Evolutionary conservation across 1,140 invertebrate genomes (phyloP), one percentile per base, ranked within the genome.

Genomic region (Micrasema minimum): DNA sequence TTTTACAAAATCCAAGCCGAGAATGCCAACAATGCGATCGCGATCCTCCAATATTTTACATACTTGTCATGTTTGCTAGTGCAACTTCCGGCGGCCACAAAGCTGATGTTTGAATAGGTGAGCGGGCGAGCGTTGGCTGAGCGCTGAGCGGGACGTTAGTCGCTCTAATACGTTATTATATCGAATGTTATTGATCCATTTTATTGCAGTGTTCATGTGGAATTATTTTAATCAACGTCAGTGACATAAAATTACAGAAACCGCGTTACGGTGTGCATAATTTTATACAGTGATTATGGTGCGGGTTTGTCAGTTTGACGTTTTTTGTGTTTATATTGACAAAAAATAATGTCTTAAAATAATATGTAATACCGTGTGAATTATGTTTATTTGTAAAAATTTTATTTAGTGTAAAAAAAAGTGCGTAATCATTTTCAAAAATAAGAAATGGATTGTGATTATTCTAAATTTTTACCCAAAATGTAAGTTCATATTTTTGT

Each of bases 1-100:
- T 87, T 84, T 83, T 79, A 76, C 80, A 81, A 85, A 86, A 86
- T 85, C 85, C 84, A 83, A 83, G 81, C 80, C 81, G 85, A 87
- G 87, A 89, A 90, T 88, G 87, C 85, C 82, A 86, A 87, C 86
- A 88, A 90, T 90, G 89, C 87, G 88, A 86, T 86, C 85, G 87
- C 86, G 85, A 90, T 90, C 87, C 88, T 89, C 85, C 87, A 89
- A 91, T 91, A 89, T 87, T 90, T 91, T 88, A 90, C 89, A 90
- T 91, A 90, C 87, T 91, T 91, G 87, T 87, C 88, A 86, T 88
- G 88, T 88, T 88, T 88, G 87, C 83, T 83, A 85, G 67, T 69
- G 67, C 55, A 69, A 69, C 67, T 69, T 69, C 67, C 67, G 67
- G 67, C 82, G 82, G 80, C 79, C 80, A 77, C 80, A 81, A 82